These are phyloP conservation scores for Heterotis niloticus DNA, from an alignment of 2,113 vertebrate genomes.

Conservation along the genomic window DNA sequence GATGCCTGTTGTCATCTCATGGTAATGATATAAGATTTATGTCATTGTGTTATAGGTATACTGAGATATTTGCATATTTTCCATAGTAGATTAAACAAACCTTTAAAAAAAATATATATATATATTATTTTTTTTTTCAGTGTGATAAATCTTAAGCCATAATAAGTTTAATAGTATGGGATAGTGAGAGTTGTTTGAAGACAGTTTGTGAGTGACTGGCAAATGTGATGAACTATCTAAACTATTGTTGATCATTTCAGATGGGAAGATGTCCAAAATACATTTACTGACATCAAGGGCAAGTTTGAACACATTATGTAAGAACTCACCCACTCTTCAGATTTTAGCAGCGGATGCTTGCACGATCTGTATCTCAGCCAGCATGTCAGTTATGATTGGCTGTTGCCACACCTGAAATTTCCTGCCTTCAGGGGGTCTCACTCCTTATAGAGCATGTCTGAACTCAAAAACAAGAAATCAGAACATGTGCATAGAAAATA, in stretches of 20 bases:
- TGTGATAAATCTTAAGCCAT: neutral
- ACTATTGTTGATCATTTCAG: neutral
- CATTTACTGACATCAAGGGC: neutral
- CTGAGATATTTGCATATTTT: slow-evolving; percentile 37
- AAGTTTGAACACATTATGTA: neutral
- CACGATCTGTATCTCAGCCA: neutral
- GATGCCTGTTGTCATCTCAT: slow-evolving; percentile 41
- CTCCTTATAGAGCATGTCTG: too few species aligned
- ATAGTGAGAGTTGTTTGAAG: neutral
- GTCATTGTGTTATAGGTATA: slow-evolving; percentile 39
- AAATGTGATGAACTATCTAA: neutral
- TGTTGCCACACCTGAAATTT: too few species aligned
- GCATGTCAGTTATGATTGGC: neutral
- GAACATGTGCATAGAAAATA: too few species aligned
- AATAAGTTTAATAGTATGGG: neutral
- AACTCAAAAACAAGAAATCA: too few species aligned
- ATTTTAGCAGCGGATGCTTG: neutral
- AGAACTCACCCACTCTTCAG: too few species aligned
- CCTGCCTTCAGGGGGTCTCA: too few species aligned
- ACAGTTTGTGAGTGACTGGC: neutral
- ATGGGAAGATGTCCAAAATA: neutral
- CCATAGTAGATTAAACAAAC: slow-evolving; percentile 24
- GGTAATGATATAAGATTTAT: slow-evolving; percentile 36
- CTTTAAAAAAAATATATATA: slow-evolving; percentile 35
- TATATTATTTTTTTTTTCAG: slow-evolving; percentile 26